Evolutionary conservation across 1,140 invertebrate genomes (phyloP), one percentile per base, ranked within the genome.

Genomic region (Zaprionus capensis): DNA sequence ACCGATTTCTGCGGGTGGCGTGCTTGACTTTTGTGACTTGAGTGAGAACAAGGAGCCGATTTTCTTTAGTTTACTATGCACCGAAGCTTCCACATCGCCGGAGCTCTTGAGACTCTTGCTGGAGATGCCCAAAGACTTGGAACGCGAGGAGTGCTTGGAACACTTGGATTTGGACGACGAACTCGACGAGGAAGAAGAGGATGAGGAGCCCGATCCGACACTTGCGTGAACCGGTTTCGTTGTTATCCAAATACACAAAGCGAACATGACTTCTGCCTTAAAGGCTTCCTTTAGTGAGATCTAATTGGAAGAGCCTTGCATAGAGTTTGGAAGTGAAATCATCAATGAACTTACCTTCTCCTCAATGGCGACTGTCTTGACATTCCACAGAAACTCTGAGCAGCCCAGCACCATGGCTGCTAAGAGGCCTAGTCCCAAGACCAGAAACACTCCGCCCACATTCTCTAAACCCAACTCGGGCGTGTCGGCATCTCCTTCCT

Each of bases 371-470:
- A 95, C 93, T 64, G 95, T 93, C 57, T 94, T 92, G 12, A 95
- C 94, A 86, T 96, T 95, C 94, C 95, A 95, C 4, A 95, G 81
- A 71, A 96, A 95, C 82, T 96, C 95, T 4, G 95, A 87, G 12
- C 95, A 83, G 3, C 94, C 93, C 4, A 95, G 82, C 5, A 94
- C 66, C 71, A 94, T 93, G 24, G 94, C 94, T 12, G 93, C 80
- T 11, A 91, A 67, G 49, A 94, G 93, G 0, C 95, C 95, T 5
- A 93, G 92, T 0, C 95, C 93, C 5, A 96, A 92, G 0, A 96
- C 95, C 2, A 96, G 93, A 86, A 96, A 97, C 24, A 97, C 96
- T 59, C 96, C 96, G 73, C 96, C 96, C 4, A 96, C 95, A 78
- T 96, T 96, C 36, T 94, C 94, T 56, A 96, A 88, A 14, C 94